Base-by-base conservation (phyloP, 2,888 invertebrate species). In the Prenolepis imparis region DNA sequence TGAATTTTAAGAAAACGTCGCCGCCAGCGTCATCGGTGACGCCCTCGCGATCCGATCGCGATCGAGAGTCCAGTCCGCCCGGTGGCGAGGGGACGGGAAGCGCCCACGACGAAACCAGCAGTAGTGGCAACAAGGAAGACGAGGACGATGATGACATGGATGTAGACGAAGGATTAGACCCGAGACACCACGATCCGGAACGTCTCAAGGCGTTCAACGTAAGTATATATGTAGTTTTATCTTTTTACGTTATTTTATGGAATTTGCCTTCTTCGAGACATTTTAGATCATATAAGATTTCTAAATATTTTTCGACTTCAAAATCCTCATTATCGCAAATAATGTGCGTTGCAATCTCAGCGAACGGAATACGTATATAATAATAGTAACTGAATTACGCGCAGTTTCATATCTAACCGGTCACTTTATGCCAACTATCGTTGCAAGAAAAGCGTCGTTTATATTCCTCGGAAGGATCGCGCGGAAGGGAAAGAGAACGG, bases 121-220 rank as follows among this genome's bases (percentile, higher is more conserved):
- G 98, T 87, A 98, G 98, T 82, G 98, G 98, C 9, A 97, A 98
- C 93, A 97, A 97, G 90, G 97, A 96, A 92, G 98, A 98, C 94
- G 98, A 98, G 91, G 97, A 97, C 91, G 97, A 97, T 92, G 98
- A 98, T 90, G 98, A 98, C 94, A 98, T 98, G 94, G 98, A 98
- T 94, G 98, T 97, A 80, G 98, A 98, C 94, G 98, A 99, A 93
- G 97, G 98, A 93, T 97, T 98, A 88, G 98, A 98, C 93, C 97
- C 98, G 72, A 97, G 98, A 90, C 96, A 96, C 90, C 97, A 98
- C 91, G 99, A 99, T 95, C 98, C 98, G 0, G 99, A 99, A 95
- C 96, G 99, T 94, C 97, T 99, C 89, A 99, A 99, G 95, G 98
- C 99, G 88, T 99, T 99, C 95, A 99, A 99, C 95, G 99, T 99